These are phyloP conservation scores for Mionectes macconnelli DNA, from an alignment of 2,113 vertebrate genomes.

Conservation along the genomic window DNA sequence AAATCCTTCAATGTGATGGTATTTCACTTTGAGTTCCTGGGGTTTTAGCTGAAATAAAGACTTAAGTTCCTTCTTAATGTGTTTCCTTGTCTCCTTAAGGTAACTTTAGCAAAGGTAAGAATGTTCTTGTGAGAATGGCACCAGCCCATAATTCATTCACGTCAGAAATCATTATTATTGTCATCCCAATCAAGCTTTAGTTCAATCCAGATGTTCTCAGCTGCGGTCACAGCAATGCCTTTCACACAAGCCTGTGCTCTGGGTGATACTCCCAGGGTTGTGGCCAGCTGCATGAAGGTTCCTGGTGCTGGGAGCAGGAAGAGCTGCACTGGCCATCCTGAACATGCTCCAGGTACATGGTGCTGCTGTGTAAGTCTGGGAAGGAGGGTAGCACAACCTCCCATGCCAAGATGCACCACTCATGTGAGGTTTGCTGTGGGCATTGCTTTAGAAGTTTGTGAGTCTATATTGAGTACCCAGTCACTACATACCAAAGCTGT, in stretches of 20 bases:
- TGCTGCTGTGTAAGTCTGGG: not conserved
- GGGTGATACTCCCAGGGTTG: not conserved
- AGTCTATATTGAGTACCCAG: not conserved
- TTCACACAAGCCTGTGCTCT: not conserved
- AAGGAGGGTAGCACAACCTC: not conserved
- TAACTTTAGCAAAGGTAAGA: not conserved
- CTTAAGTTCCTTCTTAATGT: not conserved
- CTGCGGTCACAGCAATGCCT: not conserved
- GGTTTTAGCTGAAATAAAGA: not conserved
- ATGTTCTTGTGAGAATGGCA: not conserved
- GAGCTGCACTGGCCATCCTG: not conserved
- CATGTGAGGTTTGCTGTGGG: not conserved
- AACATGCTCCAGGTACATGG: accelerated
- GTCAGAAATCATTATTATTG: not conserved
- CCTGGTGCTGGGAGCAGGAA: not conserved
- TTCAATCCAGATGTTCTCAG: not conserved
- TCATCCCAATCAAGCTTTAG: not conserved
- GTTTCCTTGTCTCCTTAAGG: not conserved
- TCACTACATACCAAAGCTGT: not conserved
- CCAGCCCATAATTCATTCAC: not conserved
- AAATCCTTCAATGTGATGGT: not conserved
- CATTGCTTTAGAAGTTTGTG: not conserved
- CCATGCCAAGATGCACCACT: not conserved
- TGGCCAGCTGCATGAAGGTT: not conserved
- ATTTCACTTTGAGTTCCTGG: not conserved